Evolutionary conservation across 1,140 invertebrate species (phyloP), one percentile per base, ranked within the genome.

Genomic region (Drosophila rufa): DNA sequence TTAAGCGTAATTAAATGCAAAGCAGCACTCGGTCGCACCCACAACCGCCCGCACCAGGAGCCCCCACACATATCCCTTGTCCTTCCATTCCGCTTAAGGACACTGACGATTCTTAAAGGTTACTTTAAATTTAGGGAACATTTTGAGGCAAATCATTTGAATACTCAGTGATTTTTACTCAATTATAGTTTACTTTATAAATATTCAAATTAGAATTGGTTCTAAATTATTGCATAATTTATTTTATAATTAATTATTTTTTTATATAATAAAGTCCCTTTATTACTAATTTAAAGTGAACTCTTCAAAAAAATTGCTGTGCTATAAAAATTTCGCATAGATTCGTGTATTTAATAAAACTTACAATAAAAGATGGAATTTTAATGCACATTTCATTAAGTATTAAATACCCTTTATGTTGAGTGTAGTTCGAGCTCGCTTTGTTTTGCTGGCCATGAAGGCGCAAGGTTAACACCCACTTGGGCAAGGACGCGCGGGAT

Each of bases 1-100:
- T 89, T 89, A 90, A 89, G 85, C 85, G 85, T 89, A 89, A 89
- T 89, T 89, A 89, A 89, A 89, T 89, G 85, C 85, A 89, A 89
- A 89, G 80, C 84, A 90, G 85, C 84, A 68, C 81, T 84, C 43
- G 66, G 40, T 59, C 56, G 50, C 75, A 33, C 51, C 43, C 47
- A 33, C 27, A 14, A 27, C 33, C 48, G 50, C 14, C 33, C 40
- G 50, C 11, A 7, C 9, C 43, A 56, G 22, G 47, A 56, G 12
- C 22, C 19, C 42, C 5, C 33, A 36, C 33, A 46, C 19, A 38
- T n/a, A 56, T n/a, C 33, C 46, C 40, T 42, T 45, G 33, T 36
- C 27, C 33, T 27, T 19, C 14, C 45, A 42, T n/a, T 22, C 1
- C 19, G 51, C 46, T 40, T 27, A 17, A n/a, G 14, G 22, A 45